Percentiles rank a stretch among this genome's conserved stretches.
phyloP scores from a whole-genome alignment of 2,113 vertebrate species.

The Zosterops borbonicus region DNA sequence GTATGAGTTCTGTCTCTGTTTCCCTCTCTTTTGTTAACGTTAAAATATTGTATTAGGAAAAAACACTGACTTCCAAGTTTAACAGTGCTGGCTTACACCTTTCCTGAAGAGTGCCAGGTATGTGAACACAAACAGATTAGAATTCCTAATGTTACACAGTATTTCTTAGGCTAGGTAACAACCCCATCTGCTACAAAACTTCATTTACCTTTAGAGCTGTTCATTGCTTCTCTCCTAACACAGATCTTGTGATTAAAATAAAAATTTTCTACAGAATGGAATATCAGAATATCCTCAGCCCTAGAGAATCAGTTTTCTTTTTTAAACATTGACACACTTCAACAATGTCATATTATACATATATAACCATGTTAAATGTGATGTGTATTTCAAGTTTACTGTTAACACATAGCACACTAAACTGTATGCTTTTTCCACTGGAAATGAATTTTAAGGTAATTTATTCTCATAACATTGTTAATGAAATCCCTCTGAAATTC shows the following conservation, averaged over 20 bases:
- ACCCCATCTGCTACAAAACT: background rate
- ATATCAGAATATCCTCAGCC: background rate
- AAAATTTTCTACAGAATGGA: background rate
- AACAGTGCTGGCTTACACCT: background rate
- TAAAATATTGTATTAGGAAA: background rate
- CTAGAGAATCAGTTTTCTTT: background rate
- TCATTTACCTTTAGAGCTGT: background rate
- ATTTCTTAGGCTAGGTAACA: background rate
- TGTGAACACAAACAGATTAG: background rate
- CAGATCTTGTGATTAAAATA: background rate
- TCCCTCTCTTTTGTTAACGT: background rate
- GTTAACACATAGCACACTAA: background rate
- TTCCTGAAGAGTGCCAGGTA: background rate
- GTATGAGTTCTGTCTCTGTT: background rate
- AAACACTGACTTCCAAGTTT: background rate
- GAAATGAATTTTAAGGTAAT: background rate
- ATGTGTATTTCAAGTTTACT: background rate
- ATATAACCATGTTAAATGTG: background rate
- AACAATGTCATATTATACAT: background rate
- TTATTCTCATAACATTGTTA: background rate
- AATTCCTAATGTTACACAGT: background rate
- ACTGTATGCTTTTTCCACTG: background rate
- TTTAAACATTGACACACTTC: background rate
- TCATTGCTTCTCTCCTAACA: background rate
- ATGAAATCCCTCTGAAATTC: background rate